phyloP scores from a whole-genome alignment of 2,113 vertebrate genomes.

The Emydura subglobosa region DNA sequence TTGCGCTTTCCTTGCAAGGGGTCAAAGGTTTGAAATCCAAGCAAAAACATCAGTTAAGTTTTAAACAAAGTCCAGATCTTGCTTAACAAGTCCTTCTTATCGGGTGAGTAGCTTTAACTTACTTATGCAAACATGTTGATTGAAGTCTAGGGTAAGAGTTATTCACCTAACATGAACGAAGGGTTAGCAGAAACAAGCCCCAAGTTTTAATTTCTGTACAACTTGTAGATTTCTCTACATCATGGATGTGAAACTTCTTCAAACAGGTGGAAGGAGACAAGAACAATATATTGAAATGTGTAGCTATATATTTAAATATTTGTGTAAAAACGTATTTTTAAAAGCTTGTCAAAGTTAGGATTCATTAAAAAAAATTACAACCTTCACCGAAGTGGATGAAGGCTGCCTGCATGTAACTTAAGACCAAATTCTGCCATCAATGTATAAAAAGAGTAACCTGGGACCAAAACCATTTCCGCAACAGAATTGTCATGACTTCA shows the following conservation, averaged over 20 bases:
- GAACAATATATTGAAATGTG: neutral
- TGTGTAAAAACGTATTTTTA: neutral
- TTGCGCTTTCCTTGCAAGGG: neutral
- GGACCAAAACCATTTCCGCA: neutral
- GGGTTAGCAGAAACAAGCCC: neutral
- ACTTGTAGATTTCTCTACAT: neutral
- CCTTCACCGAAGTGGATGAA: neutral
- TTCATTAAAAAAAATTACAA: neutral
- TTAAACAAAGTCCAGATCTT: neutral
- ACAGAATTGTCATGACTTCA: neutral
- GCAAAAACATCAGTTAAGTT: neutral
- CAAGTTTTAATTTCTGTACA: fast-evolving
- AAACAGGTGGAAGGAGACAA: neutral
- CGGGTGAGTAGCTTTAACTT: fast-evolving
- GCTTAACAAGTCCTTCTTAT: fast-evolving
- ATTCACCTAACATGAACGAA: neutral
- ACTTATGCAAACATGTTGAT: neutral
- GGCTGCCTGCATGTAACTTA: neutral
- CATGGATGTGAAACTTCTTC: neutral
- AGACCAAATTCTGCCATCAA: neutral
- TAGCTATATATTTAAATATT: neutral
- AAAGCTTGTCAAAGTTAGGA: neutral
- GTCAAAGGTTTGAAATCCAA: neutral
- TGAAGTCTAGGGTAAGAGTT: fast-evolving
- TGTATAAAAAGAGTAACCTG: neutral